Evolutionary conservation across 2,888 invertebrate species (phyloP).

Genomic region (Volucella inflata): DNA sequence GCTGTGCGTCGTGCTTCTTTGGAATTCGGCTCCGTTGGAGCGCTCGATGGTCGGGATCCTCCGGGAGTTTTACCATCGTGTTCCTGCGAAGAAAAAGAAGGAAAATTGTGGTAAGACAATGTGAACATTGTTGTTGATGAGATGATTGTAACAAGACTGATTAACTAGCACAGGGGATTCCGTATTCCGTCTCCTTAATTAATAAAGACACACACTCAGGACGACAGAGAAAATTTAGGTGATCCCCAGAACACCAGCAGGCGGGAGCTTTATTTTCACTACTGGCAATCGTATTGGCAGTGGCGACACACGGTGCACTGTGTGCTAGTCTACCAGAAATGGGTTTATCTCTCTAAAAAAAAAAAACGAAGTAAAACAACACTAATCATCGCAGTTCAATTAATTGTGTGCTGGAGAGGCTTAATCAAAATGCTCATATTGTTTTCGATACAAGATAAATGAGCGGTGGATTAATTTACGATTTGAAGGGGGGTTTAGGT

Average conservation of each 20-base stretch:
- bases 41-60: slow-evolving; percentile 82
- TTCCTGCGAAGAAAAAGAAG: slow-evolving; percentile 80
- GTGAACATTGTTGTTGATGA: slow-evolving; percentile 32
- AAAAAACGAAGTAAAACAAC: background rate
- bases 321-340: background rate
- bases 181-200: background rate
- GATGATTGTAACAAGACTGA: slow-evolving; percentile 12
- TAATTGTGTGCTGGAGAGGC: slow-evolving; percentile 31
- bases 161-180: slow-evolving; percentile 7
- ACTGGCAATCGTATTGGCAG: too few species aligned
- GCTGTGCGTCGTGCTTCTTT: slow-evolving; percentile 83
- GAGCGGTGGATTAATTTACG: slow-evolving; percentile 44
- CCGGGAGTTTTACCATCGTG: slow-evolving; percentile 81
- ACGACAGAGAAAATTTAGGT: background rate
- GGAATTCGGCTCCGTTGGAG: slow-evolving; percentile 83
- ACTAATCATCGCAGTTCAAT: slow-evolving; percentile 27
- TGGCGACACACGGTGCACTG: background rate
- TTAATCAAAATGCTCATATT: slow-evolving; percentile 32
- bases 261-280: background rate
- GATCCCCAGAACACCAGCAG: background rate
- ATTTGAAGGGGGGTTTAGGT: slow-evolving; percentile 31
- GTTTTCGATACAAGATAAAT: slow-evolving; percentile 52
- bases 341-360: slow-evolving; percentile 26
- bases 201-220: slow-evolving; percentile 3
- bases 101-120: slow-evolving; percentile 32